These are phyloP conservation scores for Eupithecia insigniata DNA, from an alignment of 2,888 invertebrate genomes.

Conservation along the genomic window DNA sequence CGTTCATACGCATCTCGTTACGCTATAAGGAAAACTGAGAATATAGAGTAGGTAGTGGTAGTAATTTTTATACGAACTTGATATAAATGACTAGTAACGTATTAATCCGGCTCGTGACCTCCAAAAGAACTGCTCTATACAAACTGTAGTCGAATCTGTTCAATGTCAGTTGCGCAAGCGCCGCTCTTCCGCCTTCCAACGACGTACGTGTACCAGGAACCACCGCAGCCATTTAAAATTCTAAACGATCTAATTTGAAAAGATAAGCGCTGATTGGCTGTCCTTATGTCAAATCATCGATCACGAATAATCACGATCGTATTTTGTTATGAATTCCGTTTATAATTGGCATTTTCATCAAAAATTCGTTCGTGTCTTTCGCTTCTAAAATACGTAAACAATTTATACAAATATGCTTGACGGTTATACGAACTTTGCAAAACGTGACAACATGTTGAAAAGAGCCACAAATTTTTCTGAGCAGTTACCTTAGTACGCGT, in stretches of 20 bases:
- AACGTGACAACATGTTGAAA: constrained; percentile 26
- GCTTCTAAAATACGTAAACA: neutral
- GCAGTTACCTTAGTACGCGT: constrained; percentile 1
- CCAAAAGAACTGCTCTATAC: constrained; percentile 58
- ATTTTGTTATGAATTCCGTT: neutral
- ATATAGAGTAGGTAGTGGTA: constrained; percentile 4
- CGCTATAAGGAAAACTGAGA: constrained; percentile 51
- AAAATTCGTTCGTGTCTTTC: neutral
- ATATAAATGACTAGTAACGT: constrained; percentile 63
- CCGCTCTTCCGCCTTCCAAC: constrained; percentile 76
- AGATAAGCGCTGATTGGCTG: constrained; percentile 13
- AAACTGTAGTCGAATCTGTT: constrained; percentile 46
- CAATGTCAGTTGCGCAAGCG: constrained; percentile 84
- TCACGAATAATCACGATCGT: constrained; percentile 1
- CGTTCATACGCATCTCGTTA: neutral
- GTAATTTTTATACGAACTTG: constrained; percentile 44
- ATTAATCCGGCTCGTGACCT: constrained; percentile 77
- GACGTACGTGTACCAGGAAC: constrained; percentile 66
- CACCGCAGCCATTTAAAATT: constrained; percentile 65
- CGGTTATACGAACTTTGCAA: constrained; percentile 25
- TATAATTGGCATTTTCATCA: neutral
- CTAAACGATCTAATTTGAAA: constrained; percentile 46
- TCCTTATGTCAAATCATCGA: constrained; percentile 11
- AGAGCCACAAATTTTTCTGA: neutral
- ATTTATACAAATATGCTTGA: constrained; percentile 6